Conservation (phyloP, 2,797 vertebrate species). For the Syndactyla subalaris region DNA sequence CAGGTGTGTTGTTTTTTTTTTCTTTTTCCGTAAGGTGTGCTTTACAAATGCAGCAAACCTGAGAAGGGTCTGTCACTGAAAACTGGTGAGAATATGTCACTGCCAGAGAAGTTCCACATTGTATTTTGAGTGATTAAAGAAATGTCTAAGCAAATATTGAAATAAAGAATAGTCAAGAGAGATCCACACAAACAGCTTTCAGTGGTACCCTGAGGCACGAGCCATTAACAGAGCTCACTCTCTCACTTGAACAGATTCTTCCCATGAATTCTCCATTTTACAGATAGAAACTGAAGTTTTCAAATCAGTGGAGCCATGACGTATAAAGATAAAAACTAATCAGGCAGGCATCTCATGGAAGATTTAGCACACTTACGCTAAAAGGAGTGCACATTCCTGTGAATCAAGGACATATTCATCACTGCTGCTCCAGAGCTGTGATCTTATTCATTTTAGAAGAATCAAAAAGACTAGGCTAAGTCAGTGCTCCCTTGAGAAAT, state of each 20-base stretch:
- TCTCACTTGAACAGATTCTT: background rate
- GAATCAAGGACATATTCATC: slow-evolving; percentile 52
- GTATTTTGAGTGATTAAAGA: background rate
- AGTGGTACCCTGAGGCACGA: background rate
- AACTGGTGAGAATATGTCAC: background rate
- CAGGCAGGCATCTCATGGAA: slow-evolving; percentile 44
- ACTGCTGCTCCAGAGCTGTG: slow-evolving; percentile 2
- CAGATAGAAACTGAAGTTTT: background rate
- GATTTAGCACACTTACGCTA: slow-evolving; percentile 43
- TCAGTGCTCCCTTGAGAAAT: slow-evolving; percentile 60
- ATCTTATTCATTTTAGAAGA: slow-evolving; percentile 53
- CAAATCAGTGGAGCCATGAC: background rate
- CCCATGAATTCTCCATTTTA: slow-evolving; percentile 11
- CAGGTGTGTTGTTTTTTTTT: background rate
- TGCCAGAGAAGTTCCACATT: background rate
- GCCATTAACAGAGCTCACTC: background rate
- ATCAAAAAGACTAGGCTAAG: slow-evolving; percentile 38
- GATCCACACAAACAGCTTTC: background rate
- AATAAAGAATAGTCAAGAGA: slow-evolving; percentile 6
- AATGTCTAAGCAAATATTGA: background rate
- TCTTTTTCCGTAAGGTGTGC: background rate
- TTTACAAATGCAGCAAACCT: background rate
- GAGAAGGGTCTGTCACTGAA: background rate
- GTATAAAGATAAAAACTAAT: slow-evolving; percentile 36
- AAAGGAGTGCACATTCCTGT: slow-evolving; percentile 40